These are phyloP conservation scores for Melospiza georgiana DNA, from an alignment of 2,113 vertebrate genomes.

Conservation along the genomic window DNA sequence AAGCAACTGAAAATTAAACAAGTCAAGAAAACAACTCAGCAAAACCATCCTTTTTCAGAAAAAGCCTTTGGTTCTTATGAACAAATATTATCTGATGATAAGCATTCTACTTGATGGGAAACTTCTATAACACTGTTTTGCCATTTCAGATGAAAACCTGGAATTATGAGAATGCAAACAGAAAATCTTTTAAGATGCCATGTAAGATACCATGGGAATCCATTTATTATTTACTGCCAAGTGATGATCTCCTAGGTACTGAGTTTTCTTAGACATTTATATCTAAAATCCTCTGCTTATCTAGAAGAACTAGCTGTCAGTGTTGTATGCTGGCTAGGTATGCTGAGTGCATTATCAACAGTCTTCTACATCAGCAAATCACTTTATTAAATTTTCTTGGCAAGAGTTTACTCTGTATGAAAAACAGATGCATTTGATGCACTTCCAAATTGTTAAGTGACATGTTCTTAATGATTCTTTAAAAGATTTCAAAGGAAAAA, in stretches of 20 bases:
- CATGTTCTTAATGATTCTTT: background rate
- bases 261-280: background rate
- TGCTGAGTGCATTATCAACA: background rate
- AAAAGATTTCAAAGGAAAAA: background rate
- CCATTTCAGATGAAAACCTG: background rate
- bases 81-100: background rate
- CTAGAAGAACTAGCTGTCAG: background rate
- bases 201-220: background rate
- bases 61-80: background rate
- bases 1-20: background rate
- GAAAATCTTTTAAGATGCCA: background rate
- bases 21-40: background rate
- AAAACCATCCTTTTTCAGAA: background rate
- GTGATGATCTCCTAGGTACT: background rate
- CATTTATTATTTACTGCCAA: background rate
- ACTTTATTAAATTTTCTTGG: conserved; percentile 34
- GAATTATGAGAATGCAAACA: background rate
- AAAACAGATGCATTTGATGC: conserved; percentile 2
- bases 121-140: background rate
- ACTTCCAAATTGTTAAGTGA: background rate
- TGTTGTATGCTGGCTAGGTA: background rate
- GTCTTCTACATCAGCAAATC: conserved; percentile 11
- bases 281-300: background rate
- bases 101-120: background rate
- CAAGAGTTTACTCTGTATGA: background rate